Evolutionary conservation across 2,113 vertebrate genomes (phyloP).

Genomic region (Muntiacus reevesi): DNA sequence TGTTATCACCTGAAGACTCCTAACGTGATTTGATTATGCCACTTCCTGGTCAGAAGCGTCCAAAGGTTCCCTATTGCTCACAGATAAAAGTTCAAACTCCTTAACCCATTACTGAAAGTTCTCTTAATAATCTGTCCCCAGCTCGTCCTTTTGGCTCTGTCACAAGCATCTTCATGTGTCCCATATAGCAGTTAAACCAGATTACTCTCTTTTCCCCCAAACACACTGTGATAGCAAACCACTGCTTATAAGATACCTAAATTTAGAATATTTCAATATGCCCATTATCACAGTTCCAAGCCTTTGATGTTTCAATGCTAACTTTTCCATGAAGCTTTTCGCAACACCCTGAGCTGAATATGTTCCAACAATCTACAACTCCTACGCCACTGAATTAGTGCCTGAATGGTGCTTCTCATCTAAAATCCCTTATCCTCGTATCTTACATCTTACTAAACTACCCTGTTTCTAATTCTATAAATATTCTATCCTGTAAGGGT

Average conservation of each 20-base stretch:
- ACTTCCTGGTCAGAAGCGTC: neutral
- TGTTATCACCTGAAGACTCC: neutral
- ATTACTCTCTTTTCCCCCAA: neutral
- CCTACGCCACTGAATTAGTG: neutral
- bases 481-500: neutral
- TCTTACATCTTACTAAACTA: neutral
- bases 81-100: neutral
- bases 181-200: neutral
- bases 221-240: neutral
- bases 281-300: neutral
- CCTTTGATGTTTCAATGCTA: neutral
- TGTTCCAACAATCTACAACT: neutral
- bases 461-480: constrained; percentile 11
- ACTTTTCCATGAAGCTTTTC: neutral
- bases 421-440: neutral
- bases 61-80: neutral
- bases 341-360: neutral
- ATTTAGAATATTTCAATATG: neutral
- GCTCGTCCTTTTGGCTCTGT: neutral
- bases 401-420: neutral
- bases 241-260: neutral
- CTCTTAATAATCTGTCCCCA: neutral
- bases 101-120: neutral
- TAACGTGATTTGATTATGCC: neutral
- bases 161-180: neutral